A percentile compares a stretch with the other conserved stretches of the same genome.
phyloP scores from a whole-genome alignment of 2,113 vertebrate genomes.

The Pachycephala philippinensis region DNA sequence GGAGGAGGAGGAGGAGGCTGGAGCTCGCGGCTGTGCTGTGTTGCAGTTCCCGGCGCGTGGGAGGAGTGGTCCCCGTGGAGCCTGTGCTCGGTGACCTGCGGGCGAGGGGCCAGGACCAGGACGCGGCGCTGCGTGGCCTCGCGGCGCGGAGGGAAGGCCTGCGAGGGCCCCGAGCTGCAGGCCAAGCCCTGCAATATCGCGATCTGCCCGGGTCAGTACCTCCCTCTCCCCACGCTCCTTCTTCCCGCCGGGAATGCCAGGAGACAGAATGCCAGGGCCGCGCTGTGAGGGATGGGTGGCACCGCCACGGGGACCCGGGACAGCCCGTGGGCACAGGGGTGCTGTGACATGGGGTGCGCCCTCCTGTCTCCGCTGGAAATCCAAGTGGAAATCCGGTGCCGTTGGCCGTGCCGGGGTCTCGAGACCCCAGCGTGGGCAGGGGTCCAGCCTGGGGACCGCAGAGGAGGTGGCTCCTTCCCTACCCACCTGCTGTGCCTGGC shows the following conservation, averaged over 20 bases:
- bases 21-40: constrained; percentile 65
- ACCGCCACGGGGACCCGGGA: rapidly evolving
- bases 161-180: constrained; percentile 85
- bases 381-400: rapidly evolving
- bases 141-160: constrained; percentile 77
- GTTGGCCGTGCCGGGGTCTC: rapidly evolving
- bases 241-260: background rate
- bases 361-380: rapidly evolving
- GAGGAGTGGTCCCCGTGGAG: constrained; percentile 94
- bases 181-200: constrained; percentile 93
- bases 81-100: constrained; percentile 94
- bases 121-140: constrained; percentile 84
- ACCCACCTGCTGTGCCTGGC: rapidly evolving
- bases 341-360: background rate
- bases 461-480: background rate
- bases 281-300: background rate
- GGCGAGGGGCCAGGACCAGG: constrained; percentile 89
- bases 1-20: background rate
- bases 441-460: background rate
- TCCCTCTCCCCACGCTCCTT: background rate
- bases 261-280: background rate
- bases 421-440: rapidly evolving
- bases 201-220: constrained; percentile 91
- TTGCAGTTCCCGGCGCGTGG: constrained; percentile 90
- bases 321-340: background rate